Evolutionary conservation across 1,140 invertebrate species (phyloP), one percentile per base, ranked within the genome.

Genomic region (Ips nitidus): DNA sequence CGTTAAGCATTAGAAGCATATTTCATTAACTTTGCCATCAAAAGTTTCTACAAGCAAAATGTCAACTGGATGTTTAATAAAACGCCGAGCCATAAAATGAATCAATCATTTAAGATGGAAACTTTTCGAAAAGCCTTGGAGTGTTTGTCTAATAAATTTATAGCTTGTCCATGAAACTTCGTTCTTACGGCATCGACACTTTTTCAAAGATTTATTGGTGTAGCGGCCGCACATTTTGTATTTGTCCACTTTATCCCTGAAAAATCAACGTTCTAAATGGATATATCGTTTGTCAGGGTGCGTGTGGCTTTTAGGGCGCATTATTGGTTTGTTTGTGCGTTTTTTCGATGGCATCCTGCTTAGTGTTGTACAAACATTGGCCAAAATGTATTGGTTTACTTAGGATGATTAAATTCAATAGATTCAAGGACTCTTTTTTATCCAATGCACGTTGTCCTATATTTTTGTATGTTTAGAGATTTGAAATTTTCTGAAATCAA

Each of bases 211-310:
- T 62, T 62, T 62, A 62, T 62, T 43, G 61, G 22, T 63, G n/a
- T n/a, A 39, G 43, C 47, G 36, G 50, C 61, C 61, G 50, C 61
- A 53, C 61, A 41, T 63, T 63, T 63, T 63, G 61, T 63, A 63
- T 63, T 53, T 63, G 61, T 63, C 61, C 61, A 52, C 45, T 63
- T 47, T 63, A 41, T 63, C 61, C 61, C n/a, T 63, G 61, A 63
- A 63, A 63, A 63, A 63, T 63, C 61, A 63, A 63, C 47, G 45
- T 52, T 63, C 39, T 36, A 52, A 63, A 63, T 63, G 61, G 61
- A 53, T 41, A 47, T 52, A 63, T 63, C 61, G 61, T 63, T 63
- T 63, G 37, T 63, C 59, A 61, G 41, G 41, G 38, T 58, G 4
- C 39, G 37, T 41, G 38, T 8, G 22, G 22, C 6, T 38, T 38